Percentiles rank a stretch among this genome's conserved stretches.
Evolutionary conservation across 1,140 invertebrate species (phyloP).

Genomic region (Lycorma delicatula): DNA sequence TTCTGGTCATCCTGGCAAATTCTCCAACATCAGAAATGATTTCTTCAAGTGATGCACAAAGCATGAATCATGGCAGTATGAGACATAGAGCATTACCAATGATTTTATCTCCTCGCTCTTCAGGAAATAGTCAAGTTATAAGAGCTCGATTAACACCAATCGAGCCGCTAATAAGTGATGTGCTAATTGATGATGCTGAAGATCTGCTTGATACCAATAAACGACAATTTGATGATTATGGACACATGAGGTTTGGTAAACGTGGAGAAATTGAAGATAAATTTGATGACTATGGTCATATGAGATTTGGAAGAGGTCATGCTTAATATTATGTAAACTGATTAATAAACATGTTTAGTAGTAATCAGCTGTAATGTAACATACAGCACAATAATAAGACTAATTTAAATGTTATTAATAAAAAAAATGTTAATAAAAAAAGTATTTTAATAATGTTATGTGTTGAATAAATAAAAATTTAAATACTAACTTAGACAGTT

Average conservation of each 20-base stretch:
- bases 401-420: too few species aligned
- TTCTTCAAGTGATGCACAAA: too few species aligned
- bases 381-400: too few species aligned
- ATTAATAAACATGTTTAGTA: too few species aligned
- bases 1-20: neutral
- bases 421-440: too few species aligned
- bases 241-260: constrained; percentile 50
- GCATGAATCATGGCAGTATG: too few species aligned
- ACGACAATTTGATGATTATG: constrained; percentile 50
- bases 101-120: neutral
- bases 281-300: constrained; percentile 60
- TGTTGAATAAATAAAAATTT: too few species aligned
- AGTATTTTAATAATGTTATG: too few species aligned
- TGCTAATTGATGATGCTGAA: constrained; percentile 7
- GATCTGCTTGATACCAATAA: constrained; percentile 11
- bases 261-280: constrained; percentile 39
- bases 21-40: neutral
- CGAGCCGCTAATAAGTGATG: constrained; percentile 6
- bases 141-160: neutral
- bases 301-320: constrained; percentile 49
- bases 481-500: too few species aligned
- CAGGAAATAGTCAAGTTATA: neutral
- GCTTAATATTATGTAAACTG: too few species aligned
- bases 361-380: too few species aligned
- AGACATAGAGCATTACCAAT: too few species aligned